Evolutionary conservation across 1,140 invertebrate species (phyloP), one percentile per base, ranked within the genome.

Genomic region (Pollicipes pollicipes): DNA sequence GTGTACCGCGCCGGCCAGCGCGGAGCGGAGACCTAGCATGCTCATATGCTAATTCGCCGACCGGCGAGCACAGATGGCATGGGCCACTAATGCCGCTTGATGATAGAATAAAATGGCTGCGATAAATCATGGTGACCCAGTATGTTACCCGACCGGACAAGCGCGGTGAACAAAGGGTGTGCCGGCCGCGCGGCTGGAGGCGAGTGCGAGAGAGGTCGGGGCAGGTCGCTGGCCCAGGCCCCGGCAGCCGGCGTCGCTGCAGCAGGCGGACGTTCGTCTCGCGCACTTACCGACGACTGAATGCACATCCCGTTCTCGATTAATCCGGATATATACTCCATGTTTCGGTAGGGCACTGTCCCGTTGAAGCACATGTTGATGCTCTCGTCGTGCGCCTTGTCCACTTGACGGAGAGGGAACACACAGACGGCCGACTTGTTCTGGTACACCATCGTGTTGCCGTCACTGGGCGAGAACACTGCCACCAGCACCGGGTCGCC

Each of bases 351-450:
- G 74, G 90, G 90, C 70, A 88, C 88, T 75, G 89, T 94, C 30
- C 92, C 93, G 80, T 96, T 93, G 78, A 97, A 97, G 81, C 95
- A 98, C 87, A 93, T 90, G 78, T 95, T 91, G 76, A 97, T 95
- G 80, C 97, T 97, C 80, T 95, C 89, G 76, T 92, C 93, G 79
- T 98, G 97, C 76, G 91, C 90, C 69, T 87, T 87, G 77, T 96
- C 91, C 74, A 98, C 92, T 64, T 94, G 88, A 73, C 88, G 85
- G 70, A 97, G 80, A 1, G 81, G 78, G 76, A 80, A 85, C 13
- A 83, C 76, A 80, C 91, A 94, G 72, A 98, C 78, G 0, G 91
- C 94, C 4, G 93, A 95, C 68, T 87, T 85, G 10, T 84, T 76
- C 73, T 85, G 79, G 0, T 88, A 88, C 75, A 89, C 88, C 78